These are phyloP conservation scores for Zosterops japonicus DNA, from an alignment of 2,113 vertebrate genomes.

Conservation along the genomic window DNA sequence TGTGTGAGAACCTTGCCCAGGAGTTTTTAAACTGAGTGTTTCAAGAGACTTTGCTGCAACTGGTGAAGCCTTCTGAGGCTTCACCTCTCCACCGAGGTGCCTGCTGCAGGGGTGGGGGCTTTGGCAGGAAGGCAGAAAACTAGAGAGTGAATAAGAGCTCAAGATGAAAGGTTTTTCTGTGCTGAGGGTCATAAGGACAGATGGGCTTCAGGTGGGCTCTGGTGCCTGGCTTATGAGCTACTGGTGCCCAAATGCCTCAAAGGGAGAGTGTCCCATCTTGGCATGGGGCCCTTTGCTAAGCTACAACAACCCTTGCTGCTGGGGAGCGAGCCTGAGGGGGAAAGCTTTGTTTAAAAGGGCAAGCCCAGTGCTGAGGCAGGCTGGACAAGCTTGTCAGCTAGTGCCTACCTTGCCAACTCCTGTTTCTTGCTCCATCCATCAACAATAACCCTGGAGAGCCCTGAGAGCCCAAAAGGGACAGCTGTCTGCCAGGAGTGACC, in stretches of 20 bases:
- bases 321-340: fast-evolving
- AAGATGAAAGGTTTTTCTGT: not conserved
- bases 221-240: not conserved
- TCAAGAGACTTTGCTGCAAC: not conserved
- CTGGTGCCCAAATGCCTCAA: not conserved
- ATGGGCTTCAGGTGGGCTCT: not conserved
- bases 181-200: fast-evolving
- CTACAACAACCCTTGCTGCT: not conserved
- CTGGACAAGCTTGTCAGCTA: not conserved
- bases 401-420: not conserved
- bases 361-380: not conserved
- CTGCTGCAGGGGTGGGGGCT: not conserved
- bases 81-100: not conserved
- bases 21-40: not conserved
- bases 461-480: not conserved
- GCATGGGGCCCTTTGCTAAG: not conserved
- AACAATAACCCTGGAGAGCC: not conserved
- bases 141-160: not conserved
- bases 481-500: not conserved
- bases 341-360: not conserved
- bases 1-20: not conserved
- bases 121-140: not conserved
- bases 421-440: not conserved
- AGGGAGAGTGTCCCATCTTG: not conserved
- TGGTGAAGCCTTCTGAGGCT: not conserved